phyloP scores from a whole-genome alignment of 2,888 invertebrate species.

The Sesia apiformis region DNA sequence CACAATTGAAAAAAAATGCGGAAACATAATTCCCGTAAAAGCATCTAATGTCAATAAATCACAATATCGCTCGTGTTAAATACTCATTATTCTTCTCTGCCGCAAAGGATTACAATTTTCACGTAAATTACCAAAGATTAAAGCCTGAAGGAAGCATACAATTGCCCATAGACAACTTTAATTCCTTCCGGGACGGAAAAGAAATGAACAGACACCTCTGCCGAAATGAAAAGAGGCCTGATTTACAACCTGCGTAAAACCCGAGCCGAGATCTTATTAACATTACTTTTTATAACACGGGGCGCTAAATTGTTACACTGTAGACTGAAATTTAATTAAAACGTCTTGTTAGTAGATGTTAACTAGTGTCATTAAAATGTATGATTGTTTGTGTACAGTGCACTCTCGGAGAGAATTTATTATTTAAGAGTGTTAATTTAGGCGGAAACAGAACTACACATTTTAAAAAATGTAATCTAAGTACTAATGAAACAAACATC shows the following conservation, averaged over 20 bases:
- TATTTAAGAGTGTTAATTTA: no score
- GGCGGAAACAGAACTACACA: no score
- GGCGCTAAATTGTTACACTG: slow-evolving; percentile 66
- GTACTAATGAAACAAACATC: no score
- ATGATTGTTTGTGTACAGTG: slow-evolving; percentile 15
- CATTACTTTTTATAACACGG: slow-evolving; percentile 69
- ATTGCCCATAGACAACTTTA: slow-evolving; percentile 60
- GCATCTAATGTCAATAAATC: no score
- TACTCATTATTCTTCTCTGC: background rate
- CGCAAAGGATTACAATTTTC: background rate
- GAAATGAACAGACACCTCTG: slow-evolving; percentile 64
- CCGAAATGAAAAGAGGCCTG: slow-evolving; percentile 64
- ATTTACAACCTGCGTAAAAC: slow-evolving; percentile 63
- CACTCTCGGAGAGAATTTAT: no score
- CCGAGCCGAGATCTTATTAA: slow-evolving; percentile 62
- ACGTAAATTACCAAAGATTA: background rate
- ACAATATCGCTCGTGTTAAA: no score
- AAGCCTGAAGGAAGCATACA: slow-evolving; percentile 23
- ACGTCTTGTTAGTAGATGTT: slow-evolving; percentile 55
- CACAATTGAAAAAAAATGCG: no score
- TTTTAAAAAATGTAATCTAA: no score
- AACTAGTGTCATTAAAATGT: slow-evolving; percentile 53
- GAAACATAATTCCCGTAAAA: no score
- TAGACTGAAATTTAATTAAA: slow-evolving; percentile 69
- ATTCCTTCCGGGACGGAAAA: slow-evolving; percentile 51